Percentiles rank a stretch among this genome's conserved stretches.
Conservation (phyloP, 1,140 invertebrate species). For the Meloidogyne chitwoodi region DNA sequence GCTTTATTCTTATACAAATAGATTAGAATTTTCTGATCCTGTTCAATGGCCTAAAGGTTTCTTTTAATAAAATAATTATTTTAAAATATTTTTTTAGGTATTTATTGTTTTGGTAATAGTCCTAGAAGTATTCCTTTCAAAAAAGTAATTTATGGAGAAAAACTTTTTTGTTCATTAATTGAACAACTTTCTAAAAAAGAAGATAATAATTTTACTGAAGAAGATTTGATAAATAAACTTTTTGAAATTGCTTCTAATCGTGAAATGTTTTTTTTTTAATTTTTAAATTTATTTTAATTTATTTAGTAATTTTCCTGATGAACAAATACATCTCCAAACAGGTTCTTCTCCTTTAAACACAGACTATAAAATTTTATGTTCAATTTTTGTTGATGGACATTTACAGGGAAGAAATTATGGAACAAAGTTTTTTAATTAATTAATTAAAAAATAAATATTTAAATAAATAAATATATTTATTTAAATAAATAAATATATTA, state of each 20-base stretch:
- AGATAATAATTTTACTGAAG: conserved; percentile 1
- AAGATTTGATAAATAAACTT: conserved; percentile 28
- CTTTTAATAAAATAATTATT: neutral
- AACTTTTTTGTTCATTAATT: conserved; percentile 23
- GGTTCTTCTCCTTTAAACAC: conserved; percentile 4
- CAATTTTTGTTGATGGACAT: conserved; percentile 31
- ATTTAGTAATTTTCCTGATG: conserved; percentile 29
- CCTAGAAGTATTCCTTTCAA: conserved; percentile 37
- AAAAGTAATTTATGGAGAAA: conserved; percentile 39
- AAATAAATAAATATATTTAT: too few species aligned
- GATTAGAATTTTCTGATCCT: conserved; percentile 23
- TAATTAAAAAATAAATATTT: too few species aligned
- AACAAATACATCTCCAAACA: conserved; percentile 24
- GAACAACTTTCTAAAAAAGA: neutral
- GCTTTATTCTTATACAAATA: conserved; percentile 22
- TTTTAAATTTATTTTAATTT: neutral
- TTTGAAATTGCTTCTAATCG: conserved; percentile 26
- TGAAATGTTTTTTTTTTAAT: conserved; percentile 3
- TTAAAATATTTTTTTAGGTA: conserved; percentile 18
- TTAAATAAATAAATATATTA: too few species aligned
- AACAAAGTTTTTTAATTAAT: conserved; percentile 16
- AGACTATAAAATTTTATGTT: conserved; percentile 34
- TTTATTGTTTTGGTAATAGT: conserved; percentile 41
- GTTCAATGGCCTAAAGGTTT: conserved; percentile 38
- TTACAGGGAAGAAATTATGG: conserved; percentile 25